Base-by-base conservation (phyloP, 2,113 vertebrate species). In the Thymallus thymallus region DNA sequence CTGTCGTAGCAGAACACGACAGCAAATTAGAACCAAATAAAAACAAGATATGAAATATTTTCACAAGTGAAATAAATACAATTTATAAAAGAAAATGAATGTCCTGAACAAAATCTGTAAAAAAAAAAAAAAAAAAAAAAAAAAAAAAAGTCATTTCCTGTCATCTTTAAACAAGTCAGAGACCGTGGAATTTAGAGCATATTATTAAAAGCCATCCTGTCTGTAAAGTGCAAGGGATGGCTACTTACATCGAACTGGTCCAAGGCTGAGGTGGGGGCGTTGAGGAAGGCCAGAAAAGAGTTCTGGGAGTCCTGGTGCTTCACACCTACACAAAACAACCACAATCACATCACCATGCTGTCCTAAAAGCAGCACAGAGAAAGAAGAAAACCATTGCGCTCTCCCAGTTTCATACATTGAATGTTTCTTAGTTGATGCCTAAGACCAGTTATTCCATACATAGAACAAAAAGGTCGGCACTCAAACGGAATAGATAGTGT, bases 281-380 rank as follows among this genome's bases (percentile, higher is more conserved):
- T 98, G 92, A 99, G 95, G 91, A 99, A 98, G 89, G 97, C 97
- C 93, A 99, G 88, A 93, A 99, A 97, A 90, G 97, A 99, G 94
- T 96, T 97, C 94, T 98, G 96, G 92, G 97, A 98, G 92, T 98
- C 97, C 93, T 96, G 97, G 92, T 98, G 97, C 93, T 98, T 98
- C 90, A 98, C 95, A 92, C 98, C 97, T 99, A 89, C 82, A 92
- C 76, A 88, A 92, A 76, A 88, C 83, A 60, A 64, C 5, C 81
- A 18, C 9, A 41, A 41, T 41, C 35, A 41, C 35, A 41, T 60
- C 20, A 60, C 18, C 18, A n/a, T 23, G 56, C n/a, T 22, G 56
- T n/a, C 6, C n/a, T 23, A 7, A 22, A 60, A 18, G 13, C 35
- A 12, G 9, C 35, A 51, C 16, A 51, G 48, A 41, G 35, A 41